Conservation (phyloP, 1,140 invertebrate genomes). For the Pemphigus obesinymphae region DNA sequence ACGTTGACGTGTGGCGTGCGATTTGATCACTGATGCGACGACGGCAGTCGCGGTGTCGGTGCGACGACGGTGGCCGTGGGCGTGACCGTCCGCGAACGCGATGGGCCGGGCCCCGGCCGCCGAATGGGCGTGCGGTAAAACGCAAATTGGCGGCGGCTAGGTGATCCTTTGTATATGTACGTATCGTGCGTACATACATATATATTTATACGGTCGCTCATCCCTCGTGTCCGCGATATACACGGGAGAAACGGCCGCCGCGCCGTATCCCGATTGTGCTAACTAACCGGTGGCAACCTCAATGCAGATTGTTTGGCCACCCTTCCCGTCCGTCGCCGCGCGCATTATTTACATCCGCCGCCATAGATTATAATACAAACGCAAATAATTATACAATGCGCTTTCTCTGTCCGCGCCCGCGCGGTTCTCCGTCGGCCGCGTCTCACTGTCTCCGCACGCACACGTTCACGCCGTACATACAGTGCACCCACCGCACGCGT, state of each 20-base stretch:
- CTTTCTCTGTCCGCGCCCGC: neutral
- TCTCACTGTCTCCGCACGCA: neutral
- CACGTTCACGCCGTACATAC: neutral
- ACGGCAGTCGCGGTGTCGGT: neutral
- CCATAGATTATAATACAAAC: constrained; percentile 20
- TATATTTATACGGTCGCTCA: neutral
- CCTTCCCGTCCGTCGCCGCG: neutral
- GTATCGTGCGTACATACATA: neutral
- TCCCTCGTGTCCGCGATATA: constrained; percentile 25
- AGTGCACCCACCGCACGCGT: neutral
- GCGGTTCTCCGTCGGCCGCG: neutral
- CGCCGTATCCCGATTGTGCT: neutral
- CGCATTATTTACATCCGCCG: constrained; percentile 3
- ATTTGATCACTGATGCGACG: neutral
- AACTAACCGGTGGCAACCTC: constrained; percentile 30
- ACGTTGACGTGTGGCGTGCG: constrained; percentile 2
- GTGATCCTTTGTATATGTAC: neutral
- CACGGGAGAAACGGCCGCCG: neutral
- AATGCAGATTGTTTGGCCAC: neutral
- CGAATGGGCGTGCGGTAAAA: constrained; percentile 34
- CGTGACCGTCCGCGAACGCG: neutral
- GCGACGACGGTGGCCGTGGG: neutral
- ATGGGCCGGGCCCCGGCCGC: neutral
- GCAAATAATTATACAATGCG: constrained; percentile 35
- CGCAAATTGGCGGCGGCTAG: neutral